Percentiles rank a stretch among this genome's conserved stretches.
Evolutionary conservation across 2,113 vertebrate genomes (phyloP).

Genomic region (Panthera uncia): DNA sequence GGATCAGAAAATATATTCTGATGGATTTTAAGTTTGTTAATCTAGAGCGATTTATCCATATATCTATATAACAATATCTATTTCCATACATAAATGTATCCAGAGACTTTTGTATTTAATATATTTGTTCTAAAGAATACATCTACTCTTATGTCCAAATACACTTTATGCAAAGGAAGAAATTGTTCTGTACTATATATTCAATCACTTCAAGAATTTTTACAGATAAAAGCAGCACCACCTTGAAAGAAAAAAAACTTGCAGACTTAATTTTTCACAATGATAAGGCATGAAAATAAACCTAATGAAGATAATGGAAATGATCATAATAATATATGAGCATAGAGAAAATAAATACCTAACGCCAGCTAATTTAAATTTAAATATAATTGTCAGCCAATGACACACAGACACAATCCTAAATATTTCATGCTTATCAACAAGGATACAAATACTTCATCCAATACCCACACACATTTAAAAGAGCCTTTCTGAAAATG

Average conservation of each 20-base stretch:
- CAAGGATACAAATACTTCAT: background rate
- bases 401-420: background rate
- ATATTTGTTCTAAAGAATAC: background rate
- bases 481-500: background rate
- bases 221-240: background rate
- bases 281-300: slow-evolving; percentile 33
- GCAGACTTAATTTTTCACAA: slow-evolving; percentile 33
- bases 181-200: background rate
- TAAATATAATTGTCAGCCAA: slow-evolving; percentile 36
- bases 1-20: background rate
- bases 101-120: background rate
- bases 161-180: background rate
- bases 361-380: slow-evolving; percentile 44
- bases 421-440: background rate
- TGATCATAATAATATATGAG: background rate
- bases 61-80: background rate
- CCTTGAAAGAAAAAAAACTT: slow-evolving; percentile 54
- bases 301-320: slow-evolving; percentile 1
- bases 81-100: background rate
- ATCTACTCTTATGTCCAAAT: background rate
- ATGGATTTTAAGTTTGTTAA: background rate
- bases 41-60: background rate
- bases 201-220: background rate
- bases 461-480: background rate
- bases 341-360: background rate